Conservation (phyloP, 2,888 invertebrate species). For the Oxyteleia sp. region DNA sequence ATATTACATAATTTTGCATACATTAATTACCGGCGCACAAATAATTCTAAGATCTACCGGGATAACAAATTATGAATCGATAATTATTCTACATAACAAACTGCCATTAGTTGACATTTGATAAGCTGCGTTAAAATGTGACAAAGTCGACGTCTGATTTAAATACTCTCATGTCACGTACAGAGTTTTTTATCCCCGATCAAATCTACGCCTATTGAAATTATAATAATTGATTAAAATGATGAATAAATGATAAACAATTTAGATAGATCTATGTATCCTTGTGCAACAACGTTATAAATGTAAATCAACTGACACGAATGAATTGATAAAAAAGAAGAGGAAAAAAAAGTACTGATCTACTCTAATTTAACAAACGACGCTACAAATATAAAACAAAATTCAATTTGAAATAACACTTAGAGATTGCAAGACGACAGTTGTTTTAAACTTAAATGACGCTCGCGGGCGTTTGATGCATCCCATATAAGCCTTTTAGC, state of each 20-base stretch:
- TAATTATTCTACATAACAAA: conserved; percentile 8
- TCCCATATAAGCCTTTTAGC: conserved; percentile 54
- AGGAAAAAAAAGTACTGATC: no score
- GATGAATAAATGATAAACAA: no score
- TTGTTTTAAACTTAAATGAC: conserved; percentile 38
- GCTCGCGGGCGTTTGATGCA: conserved; percentile 28
- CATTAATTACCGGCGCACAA: conserved; percentile 13
- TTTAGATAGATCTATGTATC: no score
- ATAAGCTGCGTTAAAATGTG: conserved; percentile 1
- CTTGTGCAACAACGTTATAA: no score
- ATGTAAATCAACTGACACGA: no score
- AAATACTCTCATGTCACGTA: neutral
- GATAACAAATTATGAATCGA: conserved; percentile 23
- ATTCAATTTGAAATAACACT: conserved; percentile 5
- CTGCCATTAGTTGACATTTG: conserved; percentile 22
- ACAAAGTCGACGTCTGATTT: neutral
- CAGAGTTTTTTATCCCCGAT: neutral
- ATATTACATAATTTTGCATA: conserved; percentile 16
- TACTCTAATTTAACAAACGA: neutral
- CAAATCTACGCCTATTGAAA: no score
- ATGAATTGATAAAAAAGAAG: no score
- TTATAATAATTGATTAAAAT: no score
- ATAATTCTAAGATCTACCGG: conserved; percentile 22
- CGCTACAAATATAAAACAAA: neutral
- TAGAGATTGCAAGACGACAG: conserved; percentile 1